A percentile compares a stretch with the other conserved stretches of the same genome.
These are phyloP conservation scores for Eubasilissa regina DNA, from an alignment of 1,140 invertebrate species.

Conservation along the genomic window DNA sequence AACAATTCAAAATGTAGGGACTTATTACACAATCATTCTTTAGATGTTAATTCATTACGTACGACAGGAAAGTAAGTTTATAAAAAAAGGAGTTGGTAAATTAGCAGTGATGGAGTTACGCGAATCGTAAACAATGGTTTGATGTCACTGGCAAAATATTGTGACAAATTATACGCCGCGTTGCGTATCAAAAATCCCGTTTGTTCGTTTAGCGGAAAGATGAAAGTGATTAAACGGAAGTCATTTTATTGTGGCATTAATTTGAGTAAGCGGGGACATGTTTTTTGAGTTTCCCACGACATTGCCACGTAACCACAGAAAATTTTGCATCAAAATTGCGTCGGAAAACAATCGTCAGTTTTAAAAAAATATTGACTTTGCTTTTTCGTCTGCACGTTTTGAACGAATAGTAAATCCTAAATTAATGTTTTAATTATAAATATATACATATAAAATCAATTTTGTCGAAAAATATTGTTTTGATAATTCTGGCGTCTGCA, in stretches of 20 bases:
- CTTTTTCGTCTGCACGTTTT: too few relatives aligned
- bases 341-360: background rate
- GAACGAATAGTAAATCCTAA: too few relatives aligned
- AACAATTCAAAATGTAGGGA: too few relatives aligned
- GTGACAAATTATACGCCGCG: conserved; percentile 13
- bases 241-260: background rate
- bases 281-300: background rate
- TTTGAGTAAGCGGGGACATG: background rate
- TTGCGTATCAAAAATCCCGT: background rate
- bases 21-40: too few relatives aligned
- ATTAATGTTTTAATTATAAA: too few relatives aligned
- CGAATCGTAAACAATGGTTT: background rate
- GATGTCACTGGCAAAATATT: background rate
- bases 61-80: too few relatives aligned
- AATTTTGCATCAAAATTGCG: background rate
- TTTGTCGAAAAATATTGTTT: too few relatives aligned
- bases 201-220: conserved; percentile 14
- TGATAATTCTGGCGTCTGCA: too few relatives aligned
- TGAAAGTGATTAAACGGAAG: conserved; percentile 26
- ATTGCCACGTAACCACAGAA: background rate
- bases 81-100: too few relatives aligned
- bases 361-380: background rate
- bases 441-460: too few relatives aligned
- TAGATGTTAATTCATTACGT: too few relatives aligned
- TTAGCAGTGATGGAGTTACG: too few relatives aligned